A percentile compares a stretch with the other conserved stretches of the same genome.
Evolutionary conservation across 2,888 invertebrate species (phyloP).

Genomic region (Oscheius sp.): DNA sequence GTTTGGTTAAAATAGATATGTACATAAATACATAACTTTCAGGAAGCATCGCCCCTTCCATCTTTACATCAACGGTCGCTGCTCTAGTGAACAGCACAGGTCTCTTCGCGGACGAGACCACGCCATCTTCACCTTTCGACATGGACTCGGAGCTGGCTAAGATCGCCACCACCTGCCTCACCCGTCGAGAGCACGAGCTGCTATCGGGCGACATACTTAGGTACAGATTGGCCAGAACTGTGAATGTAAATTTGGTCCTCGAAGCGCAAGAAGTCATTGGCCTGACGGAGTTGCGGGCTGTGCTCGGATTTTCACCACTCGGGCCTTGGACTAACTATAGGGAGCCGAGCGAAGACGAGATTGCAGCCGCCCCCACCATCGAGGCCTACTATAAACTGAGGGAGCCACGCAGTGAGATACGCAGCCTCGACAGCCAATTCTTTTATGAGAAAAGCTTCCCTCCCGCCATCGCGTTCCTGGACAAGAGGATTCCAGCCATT

Average conservation of each 20-base stretch:
- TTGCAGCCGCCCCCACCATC: constrained; percentile 34
- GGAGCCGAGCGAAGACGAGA: constrained; percentile 30
- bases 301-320: constrained; percentile 31
- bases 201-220: constrained; percentile 11
- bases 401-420: constrained; percentile 32
- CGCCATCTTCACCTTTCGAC: constrained; percentile 22
- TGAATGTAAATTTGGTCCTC: constrained; percentile 9
- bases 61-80: constrained; percentile 2
- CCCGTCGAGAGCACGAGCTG: constrained; percentile 10
- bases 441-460: constrained; percentile 35
- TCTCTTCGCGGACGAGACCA: constrained; percentile 4
- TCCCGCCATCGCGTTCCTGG: constrained; percentile 31
- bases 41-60: constrained; percentile 20
- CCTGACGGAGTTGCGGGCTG: constrained; percentile 33
- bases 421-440: constrained; percentile 35
- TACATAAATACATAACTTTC: constrained; percentile 18
- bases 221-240: neutral
- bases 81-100: neutral
- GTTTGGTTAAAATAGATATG: constrained; percentile 27
- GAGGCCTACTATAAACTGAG: constrained; percentile 36
- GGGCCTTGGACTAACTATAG: constrained; percentile 33
- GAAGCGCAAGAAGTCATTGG: constrained; percentile 28
- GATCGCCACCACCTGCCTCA: constrained; percentile 22
- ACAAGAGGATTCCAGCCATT: constrained; percentile 32
- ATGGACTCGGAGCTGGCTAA: constrained; percentile 16